Percentiles rank a stretch among this genome's conserved stretches.
These are phyloP conservation scores for Ashinkailepas kermadecensis DNA, from an alignment of 2,888 invertebrate genomes.

Conservation along the genomic window DNA sequence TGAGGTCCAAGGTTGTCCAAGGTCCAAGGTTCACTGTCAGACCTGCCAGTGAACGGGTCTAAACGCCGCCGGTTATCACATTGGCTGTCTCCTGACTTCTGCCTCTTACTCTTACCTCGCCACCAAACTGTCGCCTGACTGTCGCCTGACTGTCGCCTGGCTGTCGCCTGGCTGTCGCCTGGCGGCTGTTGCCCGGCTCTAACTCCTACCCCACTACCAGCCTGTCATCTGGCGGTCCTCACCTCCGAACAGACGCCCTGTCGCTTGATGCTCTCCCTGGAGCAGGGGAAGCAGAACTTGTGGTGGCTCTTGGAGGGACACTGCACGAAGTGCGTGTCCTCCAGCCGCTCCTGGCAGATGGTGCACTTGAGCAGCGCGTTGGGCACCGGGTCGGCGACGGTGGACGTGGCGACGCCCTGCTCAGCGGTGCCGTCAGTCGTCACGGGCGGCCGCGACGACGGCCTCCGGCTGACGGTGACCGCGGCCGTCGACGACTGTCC, in stretches of 20 bases:
- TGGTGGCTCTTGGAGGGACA: slow-evolving; percentile 96
- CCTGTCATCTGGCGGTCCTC: slow-evolving; percentile 36
- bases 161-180: no score
- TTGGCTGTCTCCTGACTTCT: no score
- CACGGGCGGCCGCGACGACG: neutral
- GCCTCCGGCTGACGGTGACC: slow-evolving; percentile 15
- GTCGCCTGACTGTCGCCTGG: no score
- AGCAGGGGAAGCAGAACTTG: slow-evolving; percentile 99
- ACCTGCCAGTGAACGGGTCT: no score
- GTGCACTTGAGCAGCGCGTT: slow-evolving; percentile 83
- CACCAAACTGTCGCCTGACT: no score
- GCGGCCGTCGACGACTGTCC: slow-evolving; percentile 55
- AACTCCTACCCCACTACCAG: no score
- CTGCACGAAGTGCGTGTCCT: slow-evolving; percentile 99
- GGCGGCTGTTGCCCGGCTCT: no score
- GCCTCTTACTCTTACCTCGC: no score
- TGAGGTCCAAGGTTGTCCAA: no score
- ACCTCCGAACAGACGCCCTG: slow-evolving; percentile 87
- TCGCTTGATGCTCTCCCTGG: slow-evolving; percentile 93
- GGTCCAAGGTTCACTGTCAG: no score
- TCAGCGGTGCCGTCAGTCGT: slow-evolving; percentile 26
- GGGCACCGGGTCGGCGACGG: slow-evolving; percentile 38
- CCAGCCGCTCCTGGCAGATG: slow-evolving; percentile 93
- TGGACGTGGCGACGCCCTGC: slow-evolving; percentile 27
- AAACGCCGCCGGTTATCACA: no score